Evolutionary conservation across 1,140 invertebrate species (phyloP), one percentile per base, ranked within the genome.

Genomic region (Nephotettix cincticeps): DNA sequence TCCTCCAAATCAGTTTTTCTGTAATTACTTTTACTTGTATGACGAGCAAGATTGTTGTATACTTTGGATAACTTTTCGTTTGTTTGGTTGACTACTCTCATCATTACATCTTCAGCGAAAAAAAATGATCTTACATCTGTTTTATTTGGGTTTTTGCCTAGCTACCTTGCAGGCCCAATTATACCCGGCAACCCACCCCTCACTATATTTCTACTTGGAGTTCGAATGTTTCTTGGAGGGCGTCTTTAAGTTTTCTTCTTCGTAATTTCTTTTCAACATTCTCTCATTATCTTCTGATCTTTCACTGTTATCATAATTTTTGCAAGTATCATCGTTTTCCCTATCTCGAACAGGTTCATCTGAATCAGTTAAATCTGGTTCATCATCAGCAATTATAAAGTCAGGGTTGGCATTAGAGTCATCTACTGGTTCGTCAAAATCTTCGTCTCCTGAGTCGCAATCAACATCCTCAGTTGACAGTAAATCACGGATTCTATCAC

Each of bases 101-200:
- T 3, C 29, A 68, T 68, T n/a, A 51, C 29, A 68, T 68, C 45
- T 17, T 11, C 27, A 68, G 47, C 67, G 54, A 68, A 68, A 47
- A 68, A 51, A 17, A 68, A 23, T 51, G 28, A 29, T 45, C 67
- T 51, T 51, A 68, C 40, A 23, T 67, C 65, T 19, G 29, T 32
- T 47, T 68, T 68, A 6, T 68, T 19, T 30, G 67, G 47, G 14
- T 19, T 29, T 25, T 68, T 29, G n/a, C 67, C 67, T 54, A 68
- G 54, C n/a, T n/a, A 19, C 23, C 25, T 47, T 54, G 67, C 45
- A 51, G 21, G n/a, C 9, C 67, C 66, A 13, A 11, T 43, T 14
- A 68, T 45, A 11, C 36, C 47, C 6, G 67, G 43, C 23, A 68
- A 54, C 13, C 43, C 27, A 25, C 19, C 29, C 25, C 23, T 68